A percentile compares a stretch with the other conserved stretches of the same genome.
Evolutionary conservation across 2,113 vertebrate species (phyloP).

Genomic region (Peromyscus polionotus): DNA sequence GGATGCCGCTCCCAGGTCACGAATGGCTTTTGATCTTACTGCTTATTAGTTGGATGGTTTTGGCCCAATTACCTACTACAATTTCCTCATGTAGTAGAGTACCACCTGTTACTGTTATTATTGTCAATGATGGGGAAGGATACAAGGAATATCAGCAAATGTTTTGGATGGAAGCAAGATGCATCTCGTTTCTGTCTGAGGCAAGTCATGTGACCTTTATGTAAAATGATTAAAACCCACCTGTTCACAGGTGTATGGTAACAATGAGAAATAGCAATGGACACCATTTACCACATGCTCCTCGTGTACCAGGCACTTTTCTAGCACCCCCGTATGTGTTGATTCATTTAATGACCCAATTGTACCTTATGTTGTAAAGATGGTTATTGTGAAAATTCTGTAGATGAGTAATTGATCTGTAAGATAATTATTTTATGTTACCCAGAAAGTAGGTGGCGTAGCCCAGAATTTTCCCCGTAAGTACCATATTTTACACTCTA

Average conservation of each 20-base stretch:
- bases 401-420: background rate
- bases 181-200: background rate
- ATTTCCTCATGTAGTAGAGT: background rate
- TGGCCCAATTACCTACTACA: background rate
- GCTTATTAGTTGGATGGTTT: background rate
- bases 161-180: background rate
- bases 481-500: background rate
- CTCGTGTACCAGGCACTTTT: background rate
- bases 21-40: background rate
- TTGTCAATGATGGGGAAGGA: background rate
- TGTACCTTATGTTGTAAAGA: background rate
- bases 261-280: background rate
- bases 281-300: background rate
- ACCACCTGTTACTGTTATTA: background rate
- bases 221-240: background rate
- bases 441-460: background rate
- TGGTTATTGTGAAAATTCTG: background rate
- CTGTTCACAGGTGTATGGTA: background rate
- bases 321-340: background rate
- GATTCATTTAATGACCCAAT: background rate
- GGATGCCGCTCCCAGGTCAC: background rate
- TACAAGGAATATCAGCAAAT: background rate
- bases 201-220: background rate
- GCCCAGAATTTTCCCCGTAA: background rate
- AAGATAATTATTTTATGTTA: background rate